Evolutionary conservation across 2,797 vertebrate species (phyloP), one percentile per base, ranked within the genome.

Genomic region (Alosa sapidissima): DNA sequence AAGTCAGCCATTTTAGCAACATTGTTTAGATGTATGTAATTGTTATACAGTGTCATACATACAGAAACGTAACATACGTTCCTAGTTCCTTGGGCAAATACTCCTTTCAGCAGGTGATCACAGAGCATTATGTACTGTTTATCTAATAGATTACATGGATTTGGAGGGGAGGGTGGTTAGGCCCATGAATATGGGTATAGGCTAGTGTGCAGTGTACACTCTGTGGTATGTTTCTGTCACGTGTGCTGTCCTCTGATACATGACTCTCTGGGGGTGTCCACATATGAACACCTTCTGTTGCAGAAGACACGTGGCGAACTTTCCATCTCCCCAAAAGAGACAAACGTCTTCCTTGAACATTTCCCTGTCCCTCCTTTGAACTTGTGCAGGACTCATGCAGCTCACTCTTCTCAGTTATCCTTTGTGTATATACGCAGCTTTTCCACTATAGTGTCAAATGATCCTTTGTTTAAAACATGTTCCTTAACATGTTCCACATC

Each of bases 211-310:
- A 5, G 81, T 83, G 10, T 81, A 68, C 90, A 85, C 84, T 84
- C 81, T 58, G 82, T 87, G 84, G 82, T 84, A 89, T 82, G 81
- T 90, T 90, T 88, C 87, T 78, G 52, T 86, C 72, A 83, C 19
- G 85, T 83, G 55, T 47, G 62, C 82, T 81, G 86, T 86, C 78
- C 87, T 60, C 41, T 55, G 81, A 88, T 87, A 85, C 87, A 90
- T 87, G 85, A 85, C 75, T 68, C 86, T 86, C 86, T 47, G 85
- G 84, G 0, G 0, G 58, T 87, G 84, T 83, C 89, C 86, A 88
- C 91, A 91, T 89, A n/a, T 91, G 88, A 91, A 65, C 82, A 14
- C 84, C 33, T 65, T 75, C 85, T 85, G 86, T 75, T 82, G 88
- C 54, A 36, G 88, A 75, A 51, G 89, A 85, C 81, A 65, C 52